phyloP scores from a whole-genome alignment of 2,888 invertebrate genomes.

The Kryphioiulus occultus region DNA sequence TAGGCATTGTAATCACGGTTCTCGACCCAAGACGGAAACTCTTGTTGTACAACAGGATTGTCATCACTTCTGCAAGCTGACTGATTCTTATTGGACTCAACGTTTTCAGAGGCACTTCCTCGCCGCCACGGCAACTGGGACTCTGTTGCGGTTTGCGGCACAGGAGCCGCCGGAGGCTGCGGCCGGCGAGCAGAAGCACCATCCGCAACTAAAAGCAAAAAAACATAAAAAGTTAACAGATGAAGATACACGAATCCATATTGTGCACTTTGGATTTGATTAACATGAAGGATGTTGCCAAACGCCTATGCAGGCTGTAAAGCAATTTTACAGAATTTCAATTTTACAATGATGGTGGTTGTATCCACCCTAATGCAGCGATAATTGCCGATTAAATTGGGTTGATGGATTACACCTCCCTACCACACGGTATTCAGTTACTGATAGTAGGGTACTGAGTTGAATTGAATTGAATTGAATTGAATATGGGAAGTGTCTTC shows the following conservation, averaged over 20 bases:
- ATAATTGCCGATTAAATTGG: too few species aligned
- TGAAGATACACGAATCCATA: background rate
- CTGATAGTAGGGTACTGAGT: too few species aligned
- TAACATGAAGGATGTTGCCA: too few species aligned
- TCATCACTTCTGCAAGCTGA: slow-evolving; percentile 65
- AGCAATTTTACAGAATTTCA: too few species aligned
- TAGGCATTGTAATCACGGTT: slow-evolving; percentile 93
- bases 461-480: too few species aligned
- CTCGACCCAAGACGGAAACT: slow-evolving; percentile 94
- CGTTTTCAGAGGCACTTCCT: slow-evolving; percentile 34
- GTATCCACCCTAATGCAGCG: too few species aligned
- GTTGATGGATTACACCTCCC: too few species aligned
- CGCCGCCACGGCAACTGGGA: slow-evolving; percentile 93
- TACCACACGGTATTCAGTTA: too few species aligned
- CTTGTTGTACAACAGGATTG: slow-evolving; percentile 78
- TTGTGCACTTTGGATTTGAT: too few species aligned
- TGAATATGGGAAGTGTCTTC: too few species aligned
- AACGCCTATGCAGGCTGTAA: too few species aligned
- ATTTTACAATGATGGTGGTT: too few species aligned
- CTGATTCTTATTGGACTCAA: slow-evolving; percentile 59
- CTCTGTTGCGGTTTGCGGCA: slow-evolving; percentile 86
- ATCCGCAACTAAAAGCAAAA: background rate
- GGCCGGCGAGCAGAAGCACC: background rate
- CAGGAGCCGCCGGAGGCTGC: slow-evolving; percentile 43
- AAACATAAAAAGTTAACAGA: background rate